Percentiles rank a stretch among this genome's conserved stretches.
These are phyloP conservation scores for Lamellibrachia satsuma DNA, from an alignment of 2,888 invertebrate species.

Conservation along the genomic window DNA sequence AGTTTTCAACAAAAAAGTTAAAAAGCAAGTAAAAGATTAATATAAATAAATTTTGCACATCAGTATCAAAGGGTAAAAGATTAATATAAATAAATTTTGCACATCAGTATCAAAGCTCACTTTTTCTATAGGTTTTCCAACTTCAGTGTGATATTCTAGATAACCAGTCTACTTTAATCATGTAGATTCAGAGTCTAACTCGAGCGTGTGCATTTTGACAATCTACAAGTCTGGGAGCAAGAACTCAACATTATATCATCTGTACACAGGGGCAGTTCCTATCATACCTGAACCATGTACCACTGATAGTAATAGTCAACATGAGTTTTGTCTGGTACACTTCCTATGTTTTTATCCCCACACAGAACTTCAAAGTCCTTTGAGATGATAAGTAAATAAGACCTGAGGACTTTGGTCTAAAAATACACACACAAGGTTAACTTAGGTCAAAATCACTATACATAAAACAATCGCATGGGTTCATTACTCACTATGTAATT, in stretches of 20 bases:
- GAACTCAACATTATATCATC: not conserved
- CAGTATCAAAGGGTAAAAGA: not conserved
- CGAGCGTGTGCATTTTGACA: not conserved
- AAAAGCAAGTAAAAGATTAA: not conserved
- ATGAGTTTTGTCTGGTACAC: conserved; percentile 6
- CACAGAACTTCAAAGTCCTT: not conserved
- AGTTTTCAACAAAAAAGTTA: not conserved
- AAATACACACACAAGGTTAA: not conserved
- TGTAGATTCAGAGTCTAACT: not conserved
- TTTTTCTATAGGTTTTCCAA: not conserved
- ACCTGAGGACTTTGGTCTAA: not conserved
- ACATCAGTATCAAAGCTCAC: not conserved
- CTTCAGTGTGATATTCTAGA: not conserved
- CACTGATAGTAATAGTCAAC: not conserved
- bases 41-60: not conserved
- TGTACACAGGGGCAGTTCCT: not conserved
- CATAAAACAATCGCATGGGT: not conserved
- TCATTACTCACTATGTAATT: not conserved
- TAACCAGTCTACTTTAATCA: not conserved
- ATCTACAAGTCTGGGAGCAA: not conserved
- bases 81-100: not conserved
- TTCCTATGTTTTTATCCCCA: not conserved
- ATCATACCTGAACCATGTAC: not conserved
- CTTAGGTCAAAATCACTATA: not conserved
- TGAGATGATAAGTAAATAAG: not conserved